These are phyloP conservation scores for Castor canadensis DNA, from an alignment of 2,113 vertebrate genomes.

Conservation along the genomic window DNA sequence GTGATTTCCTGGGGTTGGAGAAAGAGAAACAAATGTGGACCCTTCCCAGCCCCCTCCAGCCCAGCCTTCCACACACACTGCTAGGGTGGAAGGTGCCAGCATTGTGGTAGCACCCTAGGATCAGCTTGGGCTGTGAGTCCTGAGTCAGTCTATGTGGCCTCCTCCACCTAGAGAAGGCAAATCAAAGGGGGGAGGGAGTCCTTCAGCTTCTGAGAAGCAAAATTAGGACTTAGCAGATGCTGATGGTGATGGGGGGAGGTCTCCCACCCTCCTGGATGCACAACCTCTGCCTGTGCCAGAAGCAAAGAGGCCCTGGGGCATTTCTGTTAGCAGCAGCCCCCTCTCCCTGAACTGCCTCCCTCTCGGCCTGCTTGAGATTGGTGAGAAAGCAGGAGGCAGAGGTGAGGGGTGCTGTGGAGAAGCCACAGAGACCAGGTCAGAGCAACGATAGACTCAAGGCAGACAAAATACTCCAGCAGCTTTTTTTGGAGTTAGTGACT, in stretches of 20 bases:
- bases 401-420: background rate
- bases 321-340: background rate
- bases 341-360: background rate
- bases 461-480: background rate
- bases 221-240: background rate
- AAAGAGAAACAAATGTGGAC: background rate
- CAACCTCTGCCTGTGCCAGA: background rate
- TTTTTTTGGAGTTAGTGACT: background rate
- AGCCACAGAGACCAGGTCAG: background rate
- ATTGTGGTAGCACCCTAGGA: background rate
- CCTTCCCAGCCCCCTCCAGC: background rate
- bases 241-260: background rate
- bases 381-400: background rate
- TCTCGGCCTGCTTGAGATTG: background rate
- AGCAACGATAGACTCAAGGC: background rate
- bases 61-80: accelerated
- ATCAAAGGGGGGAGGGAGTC: background rate
- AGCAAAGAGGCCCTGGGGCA: background rate
- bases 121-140: background rate
- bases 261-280: background rate
- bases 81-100: background rate
- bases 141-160: background rate
- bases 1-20: background rate
- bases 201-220: background rate
- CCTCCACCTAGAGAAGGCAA: background rate